Evolutionary conservation across 1,140 invertebrate species (phyloP).

Genomic region (Leptonema lineaticorne): DNA sequence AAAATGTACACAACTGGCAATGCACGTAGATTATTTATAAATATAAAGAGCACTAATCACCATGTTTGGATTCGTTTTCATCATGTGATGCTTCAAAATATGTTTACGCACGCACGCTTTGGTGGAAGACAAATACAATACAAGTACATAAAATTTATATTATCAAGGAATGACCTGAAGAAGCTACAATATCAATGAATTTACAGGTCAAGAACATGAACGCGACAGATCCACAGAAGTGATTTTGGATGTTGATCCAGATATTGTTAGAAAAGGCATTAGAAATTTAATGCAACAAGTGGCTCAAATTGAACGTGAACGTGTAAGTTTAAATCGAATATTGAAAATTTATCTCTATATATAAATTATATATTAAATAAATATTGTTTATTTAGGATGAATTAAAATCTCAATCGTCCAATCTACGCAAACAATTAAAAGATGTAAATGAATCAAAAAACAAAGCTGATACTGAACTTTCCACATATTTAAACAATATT

Average conservation of each 20-base stretch:
- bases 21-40: constrained; percentile 4
- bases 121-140: not conserved
- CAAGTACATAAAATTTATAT: not conserved
- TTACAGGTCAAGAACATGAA: constrained; percentile 57
- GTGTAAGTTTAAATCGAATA: constrained; percentile 53
- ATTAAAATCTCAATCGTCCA: constrained; percentile 67
- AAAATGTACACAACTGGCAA: not conserved
- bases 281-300: constrained; percentile 87
- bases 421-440: constrained; percentile 69
- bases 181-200: constrained; percentile 2
- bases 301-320: constrained; percentile 82
- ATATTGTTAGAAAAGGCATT: constrained; percentile 81
- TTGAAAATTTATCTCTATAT: not conserved
- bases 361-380: not conserved
- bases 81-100: not conserved
- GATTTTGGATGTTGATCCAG: constrained; percentile 80
- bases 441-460: constrained; percentile 69
- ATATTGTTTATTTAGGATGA: constrained; percentile 63
- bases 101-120: constrained; percentile 13
- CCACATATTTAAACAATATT: constrained; percentile 61
- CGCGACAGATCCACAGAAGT: constrained; percentile 50
- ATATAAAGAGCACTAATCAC: not conserved
- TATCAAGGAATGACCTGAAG: not conserved
- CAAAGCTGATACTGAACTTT: constrained; percentile 70
- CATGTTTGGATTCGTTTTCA: not conserved